Evolutionary conservation across 2,888 invertebrate genomes (phyloP).

Genomic region (Abscondita cerata): DNA sequence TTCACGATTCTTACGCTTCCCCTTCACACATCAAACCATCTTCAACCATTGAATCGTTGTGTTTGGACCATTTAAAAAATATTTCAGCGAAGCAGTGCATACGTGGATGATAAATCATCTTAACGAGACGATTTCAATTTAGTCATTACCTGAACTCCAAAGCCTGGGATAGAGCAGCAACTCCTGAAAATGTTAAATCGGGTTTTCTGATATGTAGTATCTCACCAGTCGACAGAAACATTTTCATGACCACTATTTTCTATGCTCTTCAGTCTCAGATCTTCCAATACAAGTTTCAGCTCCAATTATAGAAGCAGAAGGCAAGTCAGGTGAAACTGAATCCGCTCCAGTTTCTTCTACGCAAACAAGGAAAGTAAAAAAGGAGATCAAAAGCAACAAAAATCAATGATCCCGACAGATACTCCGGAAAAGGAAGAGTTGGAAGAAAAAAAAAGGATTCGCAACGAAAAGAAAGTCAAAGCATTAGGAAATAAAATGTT

Average conservation of each 20-base stretch:
- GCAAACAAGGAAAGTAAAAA: neutral
- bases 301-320: neutral
- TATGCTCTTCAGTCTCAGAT: neutral
- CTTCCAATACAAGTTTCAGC: neutral
- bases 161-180: neutral
- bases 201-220: neutral
- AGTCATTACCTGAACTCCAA: neutral
- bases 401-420: constrained; percentile 4
- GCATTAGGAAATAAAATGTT: neutral
- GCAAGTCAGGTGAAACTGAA: neutral
- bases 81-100: neutral
- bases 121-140: neutral
- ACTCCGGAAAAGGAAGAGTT: constrained; percentile 8
- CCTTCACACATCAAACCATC: too few relatives aligned
- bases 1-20: neutral
- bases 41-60: too few relatives aligned
- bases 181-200: neutral
- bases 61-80: too few relatives aligned
- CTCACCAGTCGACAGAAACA: neutral
- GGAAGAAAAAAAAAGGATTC: constrained; percentile 1
- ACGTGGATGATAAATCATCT: neutral
- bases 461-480: constrained; percentile 8
- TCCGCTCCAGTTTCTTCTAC: neutral
- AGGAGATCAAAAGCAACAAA: neutral
- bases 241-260: constrained; percentile 16